phyloP scores from a whole-genome alignment of 2,797 vertebrate genomes.

The Pteronotus mesoamericanus region DNA sequence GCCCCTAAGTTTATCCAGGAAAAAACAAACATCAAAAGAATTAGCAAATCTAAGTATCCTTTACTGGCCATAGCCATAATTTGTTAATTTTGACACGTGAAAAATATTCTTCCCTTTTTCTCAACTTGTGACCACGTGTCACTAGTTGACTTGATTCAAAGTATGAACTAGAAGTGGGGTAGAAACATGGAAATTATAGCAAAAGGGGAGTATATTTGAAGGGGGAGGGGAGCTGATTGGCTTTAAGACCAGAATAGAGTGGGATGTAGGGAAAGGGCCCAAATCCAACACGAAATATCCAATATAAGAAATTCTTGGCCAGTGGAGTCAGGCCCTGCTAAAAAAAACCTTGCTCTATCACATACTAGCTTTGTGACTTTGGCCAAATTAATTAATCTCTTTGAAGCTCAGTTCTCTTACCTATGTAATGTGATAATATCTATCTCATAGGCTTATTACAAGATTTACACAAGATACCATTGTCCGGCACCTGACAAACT shows the following conservation, averaged over 20 bases:
- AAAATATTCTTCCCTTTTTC: background rate
- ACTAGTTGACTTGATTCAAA: background rate
- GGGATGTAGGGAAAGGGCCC: background rate
- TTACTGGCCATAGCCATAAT: background rate
- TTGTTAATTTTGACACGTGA: background rate
- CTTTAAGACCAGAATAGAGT: background rate
- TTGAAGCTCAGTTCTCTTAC: background rate
- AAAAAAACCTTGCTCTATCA: background rate
- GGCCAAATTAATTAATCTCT: background rate
- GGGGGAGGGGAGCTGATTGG: background rate
- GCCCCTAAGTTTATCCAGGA: slow-evolving; percentile 17
- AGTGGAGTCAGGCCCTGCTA: background rate
- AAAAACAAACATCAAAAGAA: background rate
- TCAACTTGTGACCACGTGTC: background rate
- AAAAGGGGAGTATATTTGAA: background rate
- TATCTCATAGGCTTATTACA: background rate
- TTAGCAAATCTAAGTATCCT: background rate
- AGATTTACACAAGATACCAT: background rate
- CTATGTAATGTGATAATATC: background rate
- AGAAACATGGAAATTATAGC: background rate
- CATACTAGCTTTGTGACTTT: background rate
- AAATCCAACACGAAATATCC: background rate
- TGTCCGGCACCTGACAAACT: background rate
- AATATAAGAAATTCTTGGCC: background rate
- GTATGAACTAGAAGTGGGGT: background rate